Evolutionary conservation across 2,797 vertebrate species (phyloP), one percentile per base, ranked within the genome.

Genomic region (Platalea minor): DNA sequence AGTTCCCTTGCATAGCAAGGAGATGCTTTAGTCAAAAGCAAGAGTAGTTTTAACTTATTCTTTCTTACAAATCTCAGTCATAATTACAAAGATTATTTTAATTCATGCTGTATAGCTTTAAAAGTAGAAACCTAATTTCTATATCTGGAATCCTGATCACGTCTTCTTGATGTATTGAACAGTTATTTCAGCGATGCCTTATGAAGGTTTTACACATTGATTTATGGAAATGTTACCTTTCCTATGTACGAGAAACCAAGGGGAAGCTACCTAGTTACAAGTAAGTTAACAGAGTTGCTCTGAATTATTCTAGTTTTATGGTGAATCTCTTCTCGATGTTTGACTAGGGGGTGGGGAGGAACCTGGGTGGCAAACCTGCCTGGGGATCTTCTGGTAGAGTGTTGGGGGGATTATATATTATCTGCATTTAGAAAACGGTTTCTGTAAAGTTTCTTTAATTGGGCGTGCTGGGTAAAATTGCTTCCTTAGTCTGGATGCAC

Each of bases 201-300:
- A 99, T 99, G 99, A 99, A 99, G 98, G 99, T 99, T 96, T 98
- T 99, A 96, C 99, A 99, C 98, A 99, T 99, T 95, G 99, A 99
- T 98, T 98, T 99, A 93, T 99, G 99, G 99, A 99, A 99, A 98
- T 99, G 99, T 98, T 99, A 99, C 96, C 99, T 99, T 97, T 99
- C 99, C 39, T 99, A 99, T 95, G 99, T 99, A 64, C 98, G 99
- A 96, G 99, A 99, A 98, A 99, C 99, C 97, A 99, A 99, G 99
- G 99, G 99, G 96, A 99, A 99, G 97, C 99, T 99, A 86, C 99
- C 99, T 94, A 99, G 99, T 98, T 99, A 99, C 98, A 99, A 99
- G 99, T 99, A 99, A 98, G 99, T 98, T 91, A 81, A 95, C 77
- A 76, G 67, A 91, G 51, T 70, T 89, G 35, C 77, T 95, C 85